Evolutionary conservation across 37 sponge, comb jelly and placozoan species (phyloP), one percentile per base, ranked within the genome.

Genomic region (Aplysina aerophoba): DNA sequence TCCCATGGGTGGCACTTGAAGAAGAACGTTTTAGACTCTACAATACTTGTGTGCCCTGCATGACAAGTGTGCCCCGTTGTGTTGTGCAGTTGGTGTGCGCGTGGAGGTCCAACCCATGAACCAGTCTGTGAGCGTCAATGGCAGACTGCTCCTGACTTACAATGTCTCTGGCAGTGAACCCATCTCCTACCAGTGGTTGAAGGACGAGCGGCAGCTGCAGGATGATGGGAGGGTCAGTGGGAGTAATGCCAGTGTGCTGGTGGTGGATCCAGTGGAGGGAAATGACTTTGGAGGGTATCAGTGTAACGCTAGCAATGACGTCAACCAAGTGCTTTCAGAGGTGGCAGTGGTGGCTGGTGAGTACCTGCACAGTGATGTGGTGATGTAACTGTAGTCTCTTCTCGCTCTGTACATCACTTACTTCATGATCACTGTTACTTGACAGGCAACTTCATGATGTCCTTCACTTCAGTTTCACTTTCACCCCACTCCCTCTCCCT

Each of bases 131-230:
- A 33, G 24, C 16, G 60, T 80, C 59, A 60, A 37, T 65, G 69
- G 20, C 13, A 44, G 0, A 4, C 69, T 79, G 1, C 62, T 15
- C 66, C 79, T 86, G 21, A 50, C 54, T 0, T 86, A 81, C 63
- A 28, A 41, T 25, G 87, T 69, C 53, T 38, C 36, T 27, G 54
- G 78, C 22, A 44, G 30, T 55, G 65, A 78, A 13, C 73, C 59
- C 62, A 38, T 64, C 38, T 22, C 54, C 15, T 86, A 79, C 56
- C 87, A 86, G 53, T 79, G 87, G 85, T 55, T 55, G 40, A 71
- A 68, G 53, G 41, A 74, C 21, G 59, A 30, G 14, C 14, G 5
- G 12, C 12, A 15, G 21, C 57, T 68, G 24, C 24, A 5, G 11
- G 66, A 36, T 13, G 30, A 28, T 22, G 5, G 15, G 15, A 60